phyloP scores from a whole-genome alignment of 2,888 invertebrate genomes.

The Drosophila paramelanica region DNA sequence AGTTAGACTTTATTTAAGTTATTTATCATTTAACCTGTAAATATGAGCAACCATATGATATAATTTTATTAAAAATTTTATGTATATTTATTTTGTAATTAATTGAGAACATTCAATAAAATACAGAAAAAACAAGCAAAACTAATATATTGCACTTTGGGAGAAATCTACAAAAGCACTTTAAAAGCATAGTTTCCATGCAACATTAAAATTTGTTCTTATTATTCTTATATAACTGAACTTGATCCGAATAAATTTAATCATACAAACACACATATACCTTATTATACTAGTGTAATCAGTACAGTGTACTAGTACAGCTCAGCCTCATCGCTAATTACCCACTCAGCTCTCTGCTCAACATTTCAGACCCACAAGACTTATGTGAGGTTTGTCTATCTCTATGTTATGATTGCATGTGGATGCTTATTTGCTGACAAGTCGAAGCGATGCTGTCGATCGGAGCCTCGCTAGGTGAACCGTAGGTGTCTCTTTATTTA shows the following conservation, averaged over 20 bases:
- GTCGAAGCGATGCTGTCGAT: conserved; percentile 24
- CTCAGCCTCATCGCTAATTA: background rate
- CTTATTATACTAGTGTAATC: background rate
- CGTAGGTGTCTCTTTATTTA: conserved; percentile 64
- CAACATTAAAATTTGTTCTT: too few relatives aligned
- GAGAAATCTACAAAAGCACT: too few relatives aligned
- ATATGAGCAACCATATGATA: conserved; percentile 47
- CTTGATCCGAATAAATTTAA: too few relatives aligned
- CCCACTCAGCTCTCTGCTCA: background rate
- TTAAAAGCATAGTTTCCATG: too few relatives aligned
- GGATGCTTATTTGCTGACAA: conserved; percentile 48
- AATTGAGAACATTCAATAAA: conserved; percentile 14
- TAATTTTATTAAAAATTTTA: conserved; percentile 16
- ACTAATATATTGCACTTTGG: too few relatives aligned
- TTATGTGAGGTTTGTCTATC: conserved; percentile 1
- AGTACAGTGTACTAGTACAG: too few relatives aligned
- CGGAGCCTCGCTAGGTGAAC: conserved; percentile 6
- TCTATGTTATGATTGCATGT: conserved; percentile 12
- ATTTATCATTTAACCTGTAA: conserved; percentile 49
- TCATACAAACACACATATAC: too few relatives aligned
- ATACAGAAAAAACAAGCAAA: conserved; percentile 3
- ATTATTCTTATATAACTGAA: too few relatives aligned
- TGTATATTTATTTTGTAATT: conserved; percentile 23
- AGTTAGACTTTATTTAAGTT: conserved; percentile 29
- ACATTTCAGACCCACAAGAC: background rate